Base-by-base conservation (phyloP, 2,797 vertebrate genomes). In the Macrochelys suwanniensis region DNA sequence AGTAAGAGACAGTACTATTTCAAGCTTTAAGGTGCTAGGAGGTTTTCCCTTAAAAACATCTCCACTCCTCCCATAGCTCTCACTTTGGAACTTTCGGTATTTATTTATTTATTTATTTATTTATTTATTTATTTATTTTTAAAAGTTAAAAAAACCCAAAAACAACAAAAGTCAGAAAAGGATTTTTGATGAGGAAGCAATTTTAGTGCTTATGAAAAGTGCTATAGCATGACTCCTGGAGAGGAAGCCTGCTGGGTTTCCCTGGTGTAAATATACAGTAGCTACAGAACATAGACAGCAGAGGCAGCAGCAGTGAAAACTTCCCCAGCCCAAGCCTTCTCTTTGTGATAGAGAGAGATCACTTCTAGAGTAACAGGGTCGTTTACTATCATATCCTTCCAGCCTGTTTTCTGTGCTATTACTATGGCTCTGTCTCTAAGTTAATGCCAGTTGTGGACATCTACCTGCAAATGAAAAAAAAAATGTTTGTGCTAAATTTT, bases 31-130 rank as follows among this genome's bases (percentile, higher is more conserved):
- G 28, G 7, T 45, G 88, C 10, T 5, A 76, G 31, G n/a, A 49
- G 26, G 80, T 31, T 0, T 31, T 86, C 89, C 95, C 45, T 6
- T 51, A n/a, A 49, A 0, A 1, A 6, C 4, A 77, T 4, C 2
- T 17, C 3, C 10, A 77, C 51, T 11, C 2, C 49, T 90, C 80
- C 80, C 12, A 25, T 65, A 37, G 2, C 5, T n/a, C 37, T 78
- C 42, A 28, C 28, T 84, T 93, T 92, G 80, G 31, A 76, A 78
- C 11, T 54, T 54, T 25, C 9, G 9, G 23, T 54, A 54, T 54
- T 54, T 42, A 42, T 42, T 42, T 42, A 42, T 42, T 42, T 42
- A 42, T 42, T 42, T 42, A 42, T 42, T 42, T 42, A 42, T 42
- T 42, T 42, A 42, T 42, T 42, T 42, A 42, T 42, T 42, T 42